Evolutionary conservation across 1,140 invertebrate genomes (phyloP), one percentile per base, ranked within the genome.

Genomic region (Temnothorax nylanderi): DNA sequence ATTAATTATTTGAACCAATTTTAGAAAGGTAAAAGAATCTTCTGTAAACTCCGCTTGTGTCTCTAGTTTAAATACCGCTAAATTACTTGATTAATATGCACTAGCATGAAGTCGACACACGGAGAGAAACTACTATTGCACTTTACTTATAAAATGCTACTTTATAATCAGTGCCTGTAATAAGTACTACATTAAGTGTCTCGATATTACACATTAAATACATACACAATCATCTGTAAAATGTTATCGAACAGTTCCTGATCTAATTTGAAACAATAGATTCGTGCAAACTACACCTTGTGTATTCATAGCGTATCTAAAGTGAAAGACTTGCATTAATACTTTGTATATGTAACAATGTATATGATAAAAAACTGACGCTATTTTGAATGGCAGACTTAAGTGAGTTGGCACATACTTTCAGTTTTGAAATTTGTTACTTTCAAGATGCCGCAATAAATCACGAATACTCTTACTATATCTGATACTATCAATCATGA

Each of bases 41-140:
- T 71, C 44, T 11, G 18, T 72, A 47, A 72, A 37, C 11, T 84
- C 1, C n/a, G 54, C 72, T 1, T 58, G 21, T 84, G 51, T 26
- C 71, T 26, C 71, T 85, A 78, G 18, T 58, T 72, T 67, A 84
- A 84, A 89, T 78, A 78, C 44, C 62, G 87, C 51, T 89, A 90
- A 37, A 82, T 54, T 84, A 78, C 58, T 54, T 87, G 56, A 71
- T 71, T 81, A 90, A 84, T 89, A 80, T 78, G 37, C 32, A 54
- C 78, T 89, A 89, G 47, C 5, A 75, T 82, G 56, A 72, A 54
- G 32, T 75, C 21, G 32, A 78, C 34, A 65, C 74, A 72, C 54
- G 74, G 49, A 87, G 13, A 72, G n/a, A 58, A 65, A 77, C 51
- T 85, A 26, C 16, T 90, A 90, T 89, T 89, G 78, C 89, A 90